These are phyloP conservation scores for Drosophila rufa DNA, from an alignment of 1,140 invertebrate species.

Conservation along the genomic window DNA sequence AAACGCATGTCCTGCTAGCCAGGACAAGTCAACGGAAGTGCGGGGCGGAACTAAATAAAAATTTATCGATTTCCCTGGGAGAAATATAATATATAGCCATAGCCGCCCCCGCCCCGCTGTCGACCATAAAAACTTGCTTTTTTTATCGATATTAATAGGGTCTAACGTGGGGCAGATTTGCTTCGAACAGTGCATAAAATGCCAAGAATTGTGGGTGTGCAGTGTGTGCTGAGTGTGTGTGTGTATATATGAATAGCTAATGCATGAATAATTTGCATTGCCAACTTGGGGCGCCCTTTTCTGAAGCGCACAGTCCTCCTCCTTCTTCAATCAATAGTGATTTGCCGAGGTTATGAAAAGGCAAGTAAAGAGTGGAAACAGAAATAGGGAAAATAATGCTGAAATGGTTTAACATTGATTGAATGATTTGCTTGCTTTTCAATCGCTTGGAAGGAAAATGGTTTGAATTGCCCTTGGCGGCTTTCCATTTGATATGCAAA, in stretches of 20 bases:
- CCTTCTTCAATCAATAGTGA: conserved; percentile 60
- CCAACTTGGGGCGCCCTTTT: conserved; percentile 13
- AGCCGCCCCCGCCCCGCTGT: neutral
- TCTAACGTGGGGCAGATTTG: conserved; percentile 41
- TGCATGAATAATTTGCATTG: conserved; percentile 69
- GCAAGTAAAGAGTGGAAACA: conserved; percentile 15
- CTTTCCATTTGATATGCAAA: conserved; percentile 53
- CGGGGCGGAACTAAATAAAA: conserved; percentile 73
- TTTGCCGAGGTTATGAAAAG: conserved; percentile 63
- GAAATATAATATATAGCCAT: conserved; percentile 39
- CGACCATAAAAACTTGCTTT: conserved; percentile 32
- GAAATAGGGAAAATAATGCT: conserved; percentile 34
- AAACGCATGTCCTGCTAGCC: conserved; percentile 65
- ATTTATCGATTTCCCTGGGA: conserved; percentile 70
- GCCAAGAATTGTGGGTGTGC: conserved; percentile 36
- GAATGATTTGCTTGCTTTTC: conserved; percentile 32
- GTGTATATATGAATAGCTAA: conserved; percentile 35
- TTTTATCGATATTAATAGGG: conserved; percentile 63
- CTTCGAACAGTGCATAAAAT: conserved; percentile 56
- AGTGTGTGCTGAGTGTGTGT: conserved; percentile 14
- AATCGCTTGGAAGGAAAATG: conserved; percentile 20
- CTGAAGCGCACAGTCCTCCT: neutral
- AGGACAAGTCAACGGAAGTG: conserved; percentile 48
- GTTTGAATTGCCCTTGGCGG: conserved; percentile 9
- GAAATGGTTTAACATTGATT: conserved; percentile 47